phyloP scores from a whole-genome alignment of 2,113 vertebrate genomes.

The Sinosuthora webbiana region DNA sequence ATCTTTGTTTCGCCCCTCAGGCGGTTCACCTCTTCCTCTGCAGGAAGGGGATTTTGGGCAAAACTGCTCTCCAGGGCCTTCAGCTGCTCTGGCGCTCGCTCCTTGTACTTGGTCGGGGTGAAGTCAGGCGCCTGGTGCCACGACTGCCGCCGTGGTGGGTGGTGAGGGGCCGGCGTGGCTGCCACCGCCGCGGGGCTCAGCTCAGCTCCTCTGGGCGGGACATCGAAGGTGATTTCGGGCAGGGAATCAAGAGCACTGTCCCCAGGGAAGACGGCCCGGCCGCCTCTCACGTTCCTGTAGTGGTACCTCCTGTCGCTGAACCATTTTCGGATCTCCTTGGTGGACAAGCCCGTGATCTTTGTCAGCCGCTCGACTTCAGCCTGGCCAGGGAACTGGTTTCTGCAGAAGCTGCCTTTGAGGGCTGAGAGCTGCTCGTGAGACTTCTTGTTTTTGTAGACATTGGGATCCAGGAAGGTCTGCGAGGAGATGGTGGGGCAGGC shows the following conservation, averaged over 20 bases:
- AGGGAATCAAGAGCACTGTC: conserved; percentile 54
- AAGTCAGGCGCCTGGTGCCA: conserved; percentile 91
- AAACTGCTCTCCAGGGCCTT: conserved; percentile 91
- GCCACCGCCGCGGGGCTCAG: conserved; percentile 28
- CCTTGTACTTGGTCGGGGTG: conserved; percentile 91
- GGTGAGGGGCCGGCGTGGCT: conserved; percentile 59
- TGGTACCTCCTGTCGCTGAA: conserved; percentile 97
- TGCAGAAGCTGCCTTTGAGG: conserved; percentile 91
- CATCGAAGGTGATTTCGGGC: conserved; percentile 70
- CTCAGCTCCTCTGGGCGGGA: conserved; percentile 56
- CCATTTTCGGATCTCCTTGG: conserved; percentile 96
- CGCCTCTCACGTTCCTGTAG: conserved; percentile 87
- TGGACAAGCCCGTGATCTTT: conserved; percentile 86
- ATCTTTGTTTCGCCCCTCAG: conserved; percentile 93
- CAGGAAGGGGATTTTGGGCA: conserved; percentile 80
- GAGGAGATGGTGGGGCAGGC: conserved; percentile 74
- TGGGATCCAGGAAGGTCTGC: conserved; percentile 83
- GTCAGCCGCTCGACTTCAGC: conserved; percentile 91
- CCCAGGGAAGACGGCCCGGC: conserved; percentile 67
- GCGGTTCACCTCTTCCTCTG: conserved; percentile 88
- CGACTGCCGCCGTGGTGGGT: conserved; percentile 78
- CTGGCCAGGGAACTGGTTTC: conserved; percentile 90
- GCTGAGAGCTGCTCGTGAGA: conserved; percentile 91
- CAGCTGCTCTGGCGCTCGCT: conserved; percentile 92
- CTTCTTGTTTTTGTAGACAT: conserved; percentile 91